phyloP scores from a whole-genome alignment of 2,888 invertebrate genomes.

The Zeuzera pyrina region DNA sequence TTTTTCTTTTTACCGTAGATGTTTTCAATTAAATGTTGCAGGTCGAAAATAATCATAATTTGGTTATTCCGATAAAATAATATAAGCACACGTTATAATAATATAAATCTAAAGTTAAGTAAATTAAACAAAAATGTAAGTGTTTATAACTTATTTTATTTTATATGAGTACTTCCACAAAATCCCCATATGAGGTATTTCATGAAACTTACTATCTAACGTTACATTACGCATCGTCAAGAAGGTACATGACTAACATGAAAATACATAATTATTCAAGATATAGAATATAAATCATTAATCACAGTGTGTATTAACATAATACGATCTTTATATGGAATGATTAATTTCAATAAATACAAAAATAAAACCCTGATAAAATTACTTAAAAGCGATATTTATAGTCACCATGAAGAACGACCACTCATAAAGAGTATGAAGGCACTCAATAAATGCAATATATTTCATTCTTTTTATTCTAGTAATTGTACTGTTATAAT shows the following conservation, averaged over 20 bases:
- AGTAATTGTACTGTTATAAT: no score
- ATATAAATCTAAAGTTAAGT: no score
- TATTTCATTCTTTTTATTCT: no score
- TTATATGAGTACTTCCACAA: conserved; percentile 62
- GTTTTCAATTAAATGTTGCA: no score
- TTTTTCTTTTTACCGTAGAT: no score
- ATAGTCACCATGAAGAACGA: neutral
- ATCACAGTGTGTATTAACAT: conserved; percentile 53
- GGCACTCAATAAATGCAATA: conserved; percentile 7
- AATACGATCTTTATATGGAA: conserved; percentile 2
- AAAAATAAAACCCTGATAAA: conserved; percentile 28
- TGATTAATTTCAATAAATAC: conserved; percentile 21
- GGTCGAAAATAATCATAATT: no score
- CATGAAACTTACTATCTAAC: conserved; percentile 52
- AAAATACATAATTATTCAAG: conserved; percentile 49
- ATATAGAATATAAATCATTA: conserved; percentile 37
- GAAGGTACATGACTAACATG: conserved; percentile 33
- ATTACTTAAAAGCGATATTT: no score
- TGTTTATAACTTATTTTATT: conserved; percentile 26
- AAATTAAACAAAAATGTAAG: conserved; percentile 5
- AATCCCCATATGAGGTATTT: conserved; percentile 33
- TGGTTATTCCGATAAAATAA: no score
- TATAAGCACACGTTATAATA: no score
- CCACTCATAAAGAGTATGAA: conserved; percentile 4
- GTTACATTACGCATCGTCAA: conserved; percentile 38